These are phyloP conservation scores for Chloropsis hardwickii DNA, from an alignment of 2,113 vertebrate genomes.

Conservation along the genomic window DNA sequence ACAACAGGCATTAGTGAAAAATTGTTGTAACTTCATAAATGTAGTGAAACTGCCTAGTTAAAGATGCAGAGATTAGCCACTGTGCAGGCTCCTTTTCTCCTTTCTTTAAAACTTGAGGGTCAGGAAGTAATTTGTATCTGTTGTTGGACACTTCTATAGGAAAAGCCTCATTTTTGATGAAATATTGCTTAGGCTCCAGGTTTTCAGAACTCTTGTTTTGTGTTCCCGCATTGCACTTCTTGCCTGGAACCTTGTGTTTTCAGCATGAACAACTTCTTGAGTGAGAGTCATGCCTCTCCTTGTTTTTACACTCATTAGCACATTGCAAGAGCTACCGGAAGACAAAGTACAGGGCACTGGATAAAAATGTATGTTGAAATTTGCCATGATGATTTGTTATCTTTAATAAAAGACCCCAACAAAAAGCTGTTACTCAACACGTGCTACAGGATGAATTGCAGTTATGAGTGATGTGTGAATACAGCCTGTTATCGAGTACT, in stretches of 20 bases:
- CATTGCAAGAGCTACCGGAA: neutral
- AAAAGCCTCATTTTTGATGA: neutral
- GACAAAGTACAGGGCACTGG: neutral
- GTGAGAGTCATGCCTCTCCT: neutral
- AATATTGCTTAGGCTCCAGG: neutral
- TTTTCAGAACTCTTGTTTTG: neutral
- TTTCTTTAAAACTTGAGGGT: neutral
- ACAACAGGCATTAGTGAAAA: neutral
- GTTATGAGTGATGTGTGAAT: neutral
- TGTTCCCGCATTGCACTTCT: neutral
- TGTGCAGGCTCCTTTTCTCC: neutral
- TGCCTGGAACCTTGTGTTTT: neutral
- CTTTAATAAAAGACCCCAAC: neutral
- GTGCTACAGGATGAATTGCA: neutral
- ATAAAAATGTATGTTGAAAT: neutral
- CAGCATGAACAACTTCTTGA: neutral
- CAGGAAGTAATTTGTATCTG: constrained; percentile 7
- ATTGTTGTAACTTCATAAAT: neutral
- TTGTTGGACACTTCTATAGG: neutral
- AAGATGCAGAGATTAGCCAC: neutral
- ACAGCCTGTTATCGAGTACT: neutral
- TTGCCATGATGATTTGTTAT: neutral
- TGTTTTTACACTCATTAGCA: neutral
- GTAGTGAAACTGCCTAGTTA: neutral
- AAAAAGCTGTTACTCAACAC: neutral